phyloP scores from a whole-genome alignment of 2,113 vertebrate genomes.

The Erpornis zantholeuca region DNA sequence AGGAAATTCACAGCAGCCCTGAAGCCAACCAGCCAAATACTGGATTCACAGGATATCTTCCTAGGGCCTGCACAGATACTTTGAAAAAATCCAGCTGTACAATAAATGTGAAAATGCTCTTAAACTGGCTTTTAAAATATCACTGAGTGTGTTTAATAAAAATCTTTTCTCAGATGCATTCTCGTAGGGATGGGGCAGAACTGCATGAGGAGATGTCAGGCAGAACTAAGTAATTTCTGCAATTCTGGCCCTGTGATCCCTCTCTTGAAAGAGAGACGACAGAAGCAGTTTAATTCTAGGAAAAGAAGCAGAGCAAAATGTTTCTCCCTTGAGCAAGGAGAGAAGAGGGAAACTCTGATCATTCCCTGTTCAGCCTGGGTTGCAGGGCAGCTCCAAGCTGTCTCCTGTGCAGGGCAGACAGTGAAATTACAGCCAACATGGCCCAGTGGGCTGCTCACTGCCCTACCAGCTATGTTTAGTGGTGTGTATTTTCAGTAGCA shows the following conservation, averaged over 20 bases:
- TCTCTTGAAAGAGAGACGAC: not conserved
- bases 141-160: not conserved
- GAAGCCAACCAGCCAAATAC: not conserved
- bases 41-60: not conserved
- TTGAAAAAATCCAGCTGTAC: not conserved
- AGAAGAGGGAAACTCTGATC: not conserved
- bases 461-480: not conserved
- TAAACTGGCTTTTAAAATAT: not conserved
- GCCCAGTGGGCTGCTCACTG: not conserved
- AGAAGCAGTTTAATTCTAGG: not conserved
- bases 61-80: not conserved
- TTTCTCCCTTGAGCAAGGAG: not conserved
- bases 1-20: not conserved
- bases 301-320: not conserved
- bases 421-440: not conserved
- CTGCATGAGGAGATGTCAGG: not conserved
- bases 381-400: not conserved
- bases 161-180: not conserved
- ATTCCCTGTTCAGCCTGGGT: not conserved
- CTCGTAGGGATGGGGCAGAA: not conserved
- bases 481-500: conserved; percentile 29
- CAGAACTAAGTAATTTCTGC: not conserved
- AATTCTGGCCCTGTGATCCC: not conserved
- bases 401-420: not conserved
- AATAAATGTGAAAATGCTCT: not conserved